Percentiles rank a stretch among this genome's conserved stretches.
phyloP scores from a whole-genome alignment of 2,113 vertebrate species.

The Ia io region DNA sequence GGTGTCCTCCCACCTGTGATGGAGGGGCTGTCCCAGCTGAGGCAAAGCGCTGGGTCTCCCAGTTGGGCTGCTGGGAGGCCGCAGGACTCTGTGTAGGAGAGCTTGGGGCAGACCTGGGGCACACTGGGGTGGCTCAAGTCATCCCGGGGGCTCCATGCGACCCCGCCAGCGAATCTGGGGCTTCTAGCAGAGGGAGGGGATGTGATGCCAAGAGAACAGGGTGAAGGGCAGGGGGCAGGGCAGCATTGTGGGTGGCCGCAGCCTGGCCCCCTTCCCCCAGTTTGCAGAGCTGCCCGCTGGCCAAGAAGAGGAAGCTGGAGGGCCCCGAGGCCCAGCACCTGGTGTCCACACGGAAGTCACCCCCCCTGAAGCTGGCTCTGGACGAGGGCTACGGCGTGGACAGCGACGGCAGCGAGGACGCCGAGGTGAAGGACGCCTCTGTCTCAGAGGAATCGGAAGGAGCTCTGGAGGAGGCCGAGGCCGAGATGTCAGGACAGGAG shows the following conservation, averaged over 20 bases:
- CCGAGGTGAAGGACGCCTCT: slow-evolving; percentile 86
- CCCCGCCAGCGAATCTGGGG: not conserved
- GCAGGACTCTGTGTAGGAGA: not conserved
- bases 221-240: rapidly evolving
- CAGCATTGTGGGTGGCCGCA: no score
- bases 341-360: slow-evolving; percentile 93
- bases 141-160: no score
- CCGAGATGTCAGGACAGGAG: slow-evolving; percentile 79
- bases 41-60: not conserved
- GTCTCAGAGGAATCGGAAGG: slow-evolving; percentile 85
- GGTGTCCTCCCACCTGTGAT: not conserved
- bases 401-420: slow-evolving; percentile 90
- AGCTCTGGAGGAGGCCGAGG: slow-evolving; percentile 83
- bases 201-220: not conserved
- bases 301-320: slow-evolving; percentile 94
- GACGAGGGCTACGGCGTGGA: slow-evolving; percentile 93
- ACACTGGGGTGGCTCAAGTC: rapidly evolving
- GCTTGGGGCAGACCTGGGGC: not conserved
- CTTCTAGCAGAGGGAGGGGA: not conserved
- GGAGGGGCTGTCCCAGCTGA: not conserved
- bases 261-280: slow-evolving; percentile 72
- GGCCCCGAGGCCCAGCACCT: slow-evolving; percentile 87
- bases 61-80: not conserved
- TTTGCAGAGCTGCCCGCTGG: slow-evolving; percentile 93
- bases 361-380: slow-evolving; percentile 91